Base-by-base conservation (phyloP, 1,140 invertebrate genomes). In the Coptotermes formosanus region DNA sequence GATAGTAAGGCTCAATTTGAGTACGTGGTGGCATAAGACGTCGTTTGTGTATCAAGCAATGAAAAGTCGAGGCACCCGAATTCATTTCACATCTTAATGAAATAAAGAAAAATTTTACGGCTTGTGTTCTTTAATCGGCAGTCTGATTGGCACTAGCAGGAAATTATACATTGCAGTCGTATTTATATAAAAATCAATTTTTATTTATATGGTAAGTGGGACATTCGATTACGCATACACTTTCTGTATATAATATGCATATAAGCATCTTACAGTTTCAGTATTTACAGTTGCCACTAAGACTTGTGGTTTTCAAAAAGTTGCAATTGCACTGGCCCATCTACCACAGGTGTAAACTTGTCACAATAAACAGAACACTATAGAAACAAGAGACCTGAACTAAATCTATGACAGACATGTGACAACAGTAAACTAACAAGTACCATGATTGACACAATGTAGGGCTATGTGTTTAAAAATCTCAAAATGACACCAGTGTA, bases 191-290 rank as follows among this genome's bases (percentile, higher is more conserved):
- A 75, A 30, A n/a, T 30, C 38, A 8, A 30, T 75, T 75, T 75
- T 75, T 75, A 75, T 75, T 75, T n/a, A 30, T 75, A 75, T 75
- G 9, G 7, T 75, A 75, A 75, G 3, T 75, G 64, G 64, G 64
- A 16, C 64, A n/a, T n/a, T 75, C n/a, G 19, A 75, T 4, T 75
- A 75, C 64, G 14, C 64, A 64, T 64, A 75, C 64, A 75, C 8
- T 75, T 14, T 64, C 9, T 75, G 7, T 75, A 75, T 75, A 75
- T 75, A 59, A 38, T 6, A 30, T 25, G 14, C n/a, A 75, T 75
- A 75, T 75, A 75, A 75, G 64, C n/a, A 75, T n/a, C n/a, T 75
- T 25, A 75, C 21, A 75, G n/a, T 75, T 30, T 75, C n/a, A 75
- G 8, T 75, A 75, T 75, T 75, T 75, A 75, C 64, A 75, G n/a